These are phyloP conservation scores for Silurus asotus DNA, from an alignment of 2,113 vertebrate genomes.

Conservation along the genomic window DNA sequence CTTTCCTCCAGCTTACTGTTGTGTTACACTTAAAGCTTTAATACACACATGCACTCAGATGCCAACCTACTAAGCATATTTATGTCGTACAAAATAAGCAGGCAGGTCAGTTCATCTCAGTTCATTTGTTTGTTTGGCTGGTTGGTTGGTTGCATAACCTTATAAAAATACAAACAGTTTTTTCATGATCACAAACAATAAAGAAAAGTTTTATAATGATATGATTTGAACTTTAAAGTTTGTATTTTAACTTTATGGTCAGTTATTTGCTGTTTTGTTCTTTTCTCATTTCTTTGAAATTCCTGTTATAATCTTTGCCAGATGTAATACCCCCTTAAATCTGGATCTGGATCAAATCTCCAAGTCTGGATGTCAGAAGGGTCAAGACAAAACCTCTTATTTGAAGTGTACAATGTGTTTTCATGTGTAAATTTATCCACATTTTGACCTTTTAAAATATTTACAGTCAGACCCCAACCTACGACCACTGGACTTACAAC, in stretches of 20 bases:
- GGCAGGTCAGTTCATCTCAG: too few relatives aligned
- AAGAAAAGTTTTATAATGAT: background rate
- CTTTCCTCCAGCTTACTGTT: constrained; percentile 26
- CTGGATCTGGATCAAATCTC: background rate
- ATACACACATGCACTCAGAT: constrained; percentile 5
- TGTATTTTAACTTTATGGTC: background rate
- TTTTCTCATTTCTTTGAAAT: background rate
- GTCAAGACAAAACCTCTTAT: background rate
- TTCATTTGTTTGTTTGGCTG: background rate
- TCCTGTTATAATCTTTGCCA: background rate
- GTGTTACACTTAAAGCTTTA: constrained; percentile 18
- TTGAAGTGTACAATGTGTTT: too few relatives aligned
- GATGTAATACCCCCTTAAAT: background rate
- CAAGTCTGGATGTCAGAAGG: background rate
- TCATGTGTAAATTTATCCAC: too few relatives aligned
- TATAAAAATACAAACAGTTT: background rate
- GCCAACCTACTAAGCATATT: background rate
- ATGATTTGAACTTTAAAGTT: background rate
- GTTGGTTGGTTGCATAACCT: background rate
- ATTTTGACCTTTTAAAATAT: too few relatives aligned
- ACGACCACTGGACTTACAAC: too few relatives aligned
- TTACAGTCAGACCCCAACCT: too few relatives aligned
- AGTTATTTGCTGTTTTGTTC: background rate
- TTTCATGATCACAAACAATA: background rate
- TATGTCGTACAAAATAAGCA: background rate